Base-by-base conservation (phyloP, 2,888 invertebrate genomes). In the Monoplex corrugatus region DNA sequence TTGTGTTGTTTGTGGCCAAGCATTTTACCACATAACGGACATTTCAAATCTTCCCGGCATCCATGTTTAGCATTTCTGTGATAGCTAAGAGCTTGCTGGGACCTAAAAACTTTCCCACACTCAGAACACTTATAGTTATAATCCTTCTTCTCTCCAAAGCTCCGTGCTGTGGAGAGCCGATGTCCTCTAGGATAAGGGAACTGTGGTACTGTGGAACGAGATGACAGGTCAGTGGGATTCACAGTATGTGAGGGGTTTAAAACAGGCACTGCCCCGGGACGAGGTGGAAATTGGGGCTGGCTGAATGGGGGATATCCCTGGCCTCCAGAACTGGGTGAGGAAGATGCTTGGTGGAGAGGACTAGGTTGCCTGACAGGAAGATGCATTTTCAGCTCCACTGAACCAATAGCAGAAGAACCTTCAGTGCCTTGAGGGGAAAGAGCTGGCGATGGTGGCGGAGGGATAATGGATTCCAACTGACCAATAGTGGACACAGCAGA, bases 261-360 rank as follows among this genome's bases (percentile, higher is more conserved):
- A 35, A 38, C 23, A 8, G 84, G 57, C 23, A 57, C 1, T 13
- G 50, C 57, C 19, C 84, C 84, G 5, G 84, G 50, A 5, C 84
- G 84, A 38, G 84, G 84, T n/a, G 84, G 84, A 38, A 84, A 84
- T 57, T 84, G 84, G 28, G 84, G 84, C 84, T 84, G 84, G 38
- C 84, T 57, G 84, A 84, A 84, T 2, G 50, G 84, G 6, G 84
- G 84, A 28, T 57, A 84, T 16, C 50, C 84, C 23, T 57, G 50
- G 38, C 84, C 84, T 57, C 84, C 38, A 2, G 84, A 19, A 28
- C 50, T 57, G 44, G 82, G 82, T 1, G 84, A 84, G 2, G 84
- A 45, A 2, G 78, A 19, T 28, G 57, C 38, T 38, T 57, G 50
- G 13, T 57, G 84, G 38, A 57, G 84, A 19, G 50, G 84, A 19